Evolutionary conservation across 1,140 invertebrate genomes (phyloP), one percentile per base, ranked within the genome.

Genomic region (Camponotus floridanus): DNA sequence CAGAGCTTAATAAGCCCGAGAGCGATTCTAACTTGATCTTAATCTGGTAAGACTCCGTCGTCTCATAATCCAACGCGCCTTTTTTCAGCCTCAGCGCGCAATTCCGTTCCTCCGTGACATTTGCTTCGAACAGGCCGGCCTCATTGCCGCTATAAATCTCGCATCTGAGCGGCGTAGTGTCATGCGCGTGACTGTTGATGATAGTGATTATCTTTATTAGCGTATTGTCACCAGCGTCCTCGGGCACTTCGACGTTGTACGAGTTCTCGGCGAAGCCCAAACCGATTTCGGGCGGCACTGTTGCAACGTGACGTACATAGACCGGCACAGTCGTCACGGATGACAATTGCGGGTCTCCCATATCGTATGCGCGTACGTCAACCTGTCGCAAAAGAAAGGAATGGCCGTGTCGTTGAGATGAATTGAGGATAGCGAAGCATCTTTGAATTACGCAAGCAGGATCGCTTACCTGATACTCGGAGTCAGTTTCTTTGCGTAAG

Each of bases 351-450:
- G 98, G 98, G 51, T 98, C 97, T 0, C 98, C 98, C 86, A 98
- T 96, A 93, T 99, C 98, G 92, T 98, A 98, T 0, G 98, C 98
- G 85, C 97, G 96, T 0, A 99, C 97, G 92, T 98, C 97, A 64
- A 99, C 96, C 97, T 97, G 90, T 59, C 94, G 91, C 67, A 51
- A 21, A 65, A 90, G 87, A 71, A 57, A 80, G 31, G 51, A 74
- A 67, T 83, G 45, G n/a, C 2, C 26, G 13, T 62, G 26, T 51
- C 4, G 9, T 45, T 51, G 15, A 3, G 48, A 42, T 8, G 36
- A 45, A 11, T 4, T 3, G 26, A 26, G 45, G 42, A 80, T 51
- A 8, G 21, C 33, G 7, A 21, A 6, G 9, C 45, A 36, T 42
- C 45, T 80, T 80, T 15, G 21, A 13, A 6, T 45, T 59, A 45